Evolutionary conservation across 2,888 invertebrate genomes (phyloP), one percentile per base, ranked within the genome.

Genomic region (Mythimna impura): DNA sequence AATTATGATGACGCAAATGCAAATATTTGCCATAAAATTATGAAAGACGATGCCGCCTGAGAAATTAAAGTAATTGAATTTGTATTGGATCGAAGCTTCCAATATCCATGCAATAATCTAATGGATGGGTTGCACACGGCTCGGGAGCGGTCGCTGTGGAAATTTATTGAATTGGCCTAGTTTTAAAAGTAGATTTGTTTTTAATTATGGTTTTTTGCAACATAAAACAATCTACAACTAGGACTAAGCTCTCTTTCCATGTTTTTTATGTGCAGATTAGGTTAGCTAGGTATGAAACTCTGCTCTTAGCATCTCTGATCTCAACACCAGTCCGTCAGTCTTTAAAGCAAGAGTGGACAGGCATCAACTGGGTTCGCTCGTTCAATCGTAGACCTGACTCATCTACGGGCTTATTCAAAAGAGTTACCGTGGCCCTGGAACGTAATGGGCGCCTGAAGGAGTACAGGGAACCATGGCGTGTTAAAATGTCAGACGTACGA

Each of bases 71-170:
- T 75, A 71, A 83, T 79, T 81, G 65, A 70, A 71, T 75, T 79
- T 47, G 65, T 55, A 79, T 71, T 71, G 55, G 61, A 66, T 74
- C 34, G 61, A 66, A 43, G 55, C 67, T 67, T 61, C 36, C 82
- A 77, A 82, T 65, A 77, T 67, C 50, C 60, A 67, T 81, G 78
- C 58, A 71, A 77, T 81, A 76, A 71, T 76, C 71, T 47, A 72
- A 68, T 80, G 78, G 72, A 70, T 54, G 54, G 50, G 57, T 73
- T 78, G 73, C 73, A 79, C 60, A 82, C 62, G 61, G 52, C 60
- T 73, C 14, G 22, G 66, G n/a, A 64, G 34, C 66, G 22, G 54
- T 54, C 64, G 50, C 63, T 66, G 58, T 40, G 50, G 50, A 25
- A 78, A 71, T 81, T 66, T 76, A 60, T 64, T 43, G 34, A 30